Evolutionary conservation across 2,888 invertebrate species (phyloP).

Genomic region (Leptura quadrifasciata): DNA sequence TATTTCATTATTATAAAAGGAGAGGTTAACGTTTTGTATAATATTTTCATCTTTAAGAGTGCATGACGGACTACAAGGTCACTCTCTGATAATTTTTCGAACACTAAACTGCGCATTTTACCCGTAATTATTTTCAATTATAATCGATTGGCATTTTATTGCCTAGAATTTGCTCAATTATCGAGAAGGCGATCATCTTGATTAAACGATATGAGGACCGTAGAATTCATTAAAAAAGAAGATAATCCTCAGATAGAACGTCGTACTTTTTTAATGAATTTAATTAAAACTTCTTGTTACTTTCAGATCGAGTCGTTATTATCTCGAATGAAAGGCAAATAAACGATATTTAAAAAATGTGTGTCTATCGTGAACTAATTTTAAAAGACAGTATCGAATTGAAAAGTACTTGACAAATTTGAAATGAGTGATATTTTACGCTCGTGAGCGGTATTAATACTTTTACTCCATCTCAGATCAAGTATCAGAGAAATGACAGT

Average conservation of each 20-base stretch:
- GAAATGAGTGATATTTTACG: too few relatives aligned
- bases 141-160: constrained; percentile 49
- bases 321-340: not conserved
- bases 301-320: not conserved
- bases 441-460: too few relatives aligned
- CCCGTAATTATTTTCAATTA: constrained; percentile 48
- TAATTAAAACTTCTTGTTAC: constrained; percentile 9
- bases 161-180: constrained; percentile 17
- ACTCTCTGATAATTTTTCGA: constrained; percentile 26
- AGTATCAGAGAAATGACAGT: too few relatives aligned
- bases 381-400: too few relatives aligned
- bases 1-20: not conserved
- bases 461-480: too few relatives aligned
- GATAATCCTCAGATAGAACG: constrained; percentile 9
- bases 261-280: not conserved
- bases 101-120: constrained; percentile 12
- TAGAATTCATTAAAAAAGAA: constrained; percentile 19
- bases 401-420: too few relatives aligned
- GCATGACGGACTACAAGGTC: constrained; percentile 54
- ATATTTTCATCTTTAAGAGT: constrained; percentile 53
- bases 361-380: too few relatives aligned
- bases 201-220: not conserved
- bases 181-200: not conserved
- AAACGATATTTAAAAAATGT: not conserved
- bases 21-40: constrained; percentile 52